Evolutionary conservation across 2,797 vertebrate genomes (phyloP).

Genomic region (Chelonia mydas): DNA sequence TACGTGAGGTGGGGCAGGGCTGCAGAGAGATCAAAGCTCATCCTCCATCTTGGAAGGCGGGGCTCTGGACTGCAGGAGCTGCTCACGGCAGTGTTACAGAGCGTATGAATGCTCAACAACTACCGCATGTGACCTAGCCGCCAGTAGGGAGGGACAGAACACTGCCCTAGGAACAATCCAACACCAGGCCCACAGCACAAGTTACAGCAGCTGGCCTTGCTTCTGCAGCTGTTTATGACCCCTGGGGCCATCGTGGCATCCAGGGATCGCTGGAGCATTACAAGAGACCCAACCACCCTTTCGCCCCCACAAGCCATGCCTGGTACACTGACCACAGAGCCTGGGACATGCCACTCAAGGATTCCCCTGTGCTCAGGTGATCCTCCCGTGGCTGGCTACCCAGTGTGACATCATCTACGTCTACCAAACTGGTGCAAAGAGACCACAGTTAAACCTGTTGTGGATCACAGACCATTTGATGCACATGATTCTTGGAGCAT

Average conservation of each 20-base stretch:
- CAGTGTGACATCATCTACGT: background rate
- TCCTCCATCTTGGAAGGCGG: background rate
- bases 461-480: conserved; percentile 28
- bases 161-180: background rate
- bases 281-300: background rate
- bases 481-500: conserved; percentile 6
- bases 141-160: background rate
- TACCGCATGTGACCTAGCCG: background rate
- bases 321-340: background rate
- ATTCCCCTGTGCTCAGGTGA: background rate
- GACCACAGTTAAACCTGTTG: conserved; percentile 29
- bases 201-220: background rate
- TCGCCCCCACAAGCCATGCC: background rate
- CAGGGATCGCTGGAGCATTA: background rate
- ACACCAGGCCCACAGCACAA: accelerated
- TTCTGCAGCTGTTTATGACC: background rate
- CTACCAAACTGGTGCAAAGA: conserved; percentile 8
- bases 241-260: background rate
- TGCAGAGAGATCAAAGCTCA: background rate
- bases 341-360: background rate
- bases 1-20: background rate
- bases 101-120: background rate
- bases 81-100: background rate
- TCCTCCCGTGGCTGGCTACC: background rate
- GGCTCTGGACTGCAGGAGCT: background rate